A percentile compares a stretch with the other conserved stretches of the same genome.
Conservation (phyloP, 1,140 invertebrate genomes). For the Mactra quadrangularis region DNA sequence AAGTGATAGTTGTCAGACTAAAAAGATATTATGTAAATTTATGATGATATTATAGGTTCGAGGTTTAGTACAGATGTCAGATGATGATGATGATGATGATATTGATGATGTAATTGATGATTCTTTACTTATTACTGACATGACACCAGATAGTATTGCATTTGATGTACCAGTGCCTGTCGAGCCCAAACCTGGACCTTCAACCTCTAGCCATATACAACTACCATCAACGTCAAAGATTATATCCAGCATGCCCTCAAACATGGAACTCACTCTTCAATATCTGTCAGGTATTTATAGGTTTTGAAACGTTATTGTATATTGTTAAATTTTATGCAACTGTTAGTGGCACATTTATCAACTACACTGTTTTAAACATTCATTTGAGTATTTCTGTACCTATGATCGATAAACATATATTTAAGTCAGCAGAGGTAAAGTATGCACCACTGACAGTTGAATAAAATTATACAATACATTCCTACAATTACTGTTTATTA, state of each 20-base stretch:
- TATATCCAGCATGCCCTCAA: neutral
- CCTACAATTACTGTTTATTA: too few species aligned
- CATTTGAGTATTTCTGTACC: too few species aligned
- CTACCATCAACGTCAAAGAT: neutral
- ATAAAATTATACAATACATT: too few species aligned
- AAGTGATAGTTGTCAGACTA: too few species aligned
- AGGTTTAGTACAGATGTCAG: slow-evolving; percentile 59
- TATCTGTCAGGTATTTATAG: slow-evolving; percentile 45
- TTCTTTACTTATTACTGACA: slow-evolving; percentile 26
- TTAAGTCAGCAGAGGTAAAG: too few species aligned
- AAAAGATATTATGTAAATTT: neutral
- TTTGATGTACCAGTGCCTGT: neutral
- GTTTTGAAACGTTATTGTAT: too few species aligned
- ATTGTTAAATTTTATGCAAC: too few species aligned
- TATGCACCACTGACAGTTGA: too few species aligned
- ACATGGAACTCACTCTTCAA: slow-evolving; percentile 42
- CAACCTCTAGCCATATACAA: neutral
- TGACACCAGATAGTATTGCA: slow-evolving; percentile 35
- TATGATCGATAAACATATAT: too few species aligned
- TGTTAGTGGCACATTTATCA: too few species aligned
- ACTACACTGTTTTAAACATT: too few species aligned
- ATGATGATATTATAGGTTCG: slow-evolving; percentile 10
- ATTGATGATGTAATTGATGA: slow-evolving; percentile 31
- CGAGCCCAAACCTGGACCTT: slow-evolving; percentile 6
- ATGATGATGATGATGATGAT: slow-evolving; percentile 51